Percentiles rank a stretch among this genome's conserved stretches.
These are phyloP conservation scores for Ericerus pela DNA, from an alignment of 1,140 invertebrate species.

Conservation along the genomic window DNA sequence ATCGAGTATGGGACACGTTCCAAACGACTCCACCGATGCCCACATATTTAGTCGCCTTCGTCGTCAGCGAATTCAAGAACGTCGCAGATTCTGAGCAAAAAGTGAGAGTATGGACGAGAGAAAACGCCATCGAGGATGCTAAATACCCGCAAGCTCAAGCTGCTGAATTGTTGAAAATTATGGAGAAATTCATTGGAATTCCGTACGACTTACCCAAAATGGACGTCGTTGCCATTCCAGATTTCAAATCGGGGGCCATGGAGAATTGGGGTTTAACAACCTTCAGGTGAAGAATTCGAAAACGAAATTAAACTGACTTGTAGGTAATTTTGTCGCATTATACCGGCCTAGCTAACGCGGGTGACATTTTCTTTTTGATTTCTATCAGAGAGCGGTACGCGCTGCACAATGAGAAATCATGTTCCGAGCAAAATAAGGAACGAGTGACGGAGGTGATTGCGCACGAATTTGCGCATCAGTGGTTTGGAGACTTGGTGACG, in stretches of 20 bases:
- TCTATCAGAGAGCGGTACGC: conserved; percentile 11
- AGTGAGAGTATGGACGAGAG: conserved; percentile 47
- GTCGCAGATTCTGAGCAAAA: neutral
- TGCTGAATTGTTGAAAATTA: conserved; percentile 22
- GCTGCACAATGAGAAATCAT: neutral
- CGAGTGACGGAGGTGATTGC: conserved; percentile 33
- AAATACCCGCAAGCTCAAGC: conserved; percentile 30
- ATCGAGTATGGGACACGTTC: conserved; percentile 14
- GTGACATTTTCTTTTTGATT: neutral
- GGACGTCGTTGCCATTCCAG: conserved; percentile 52
- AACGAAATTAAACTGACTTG: too few relatives aligned
- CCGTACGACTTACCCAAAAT: conserved; percentile 31
- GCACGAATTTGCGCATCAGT: conserved; percentile 38
- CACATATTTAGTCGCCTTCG: conserved; percentile 56
- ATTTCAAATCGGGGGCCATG: conserved; percentile 70
- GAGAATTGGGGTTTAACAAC: conserved; percentile 62
- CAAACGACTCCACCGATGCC: conserved; percentile 49
- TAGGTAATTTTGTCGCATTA: too few relatives aligned
- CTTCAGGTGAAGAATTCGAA: conserved; percentile 32
- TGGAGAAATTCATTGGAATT: conserved; percentile 21
- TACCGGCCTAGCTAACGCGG: too few relatives aligned
- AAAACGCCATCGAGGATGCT: conserved; percentile 38
- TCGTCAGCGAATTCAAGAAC: conserved; percentile 45
- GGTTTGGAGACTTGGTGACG: conserved; percentile 36
- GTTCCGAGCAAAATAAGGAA: conserved; percentile 18